These are phyloP conservation scores for Neomicropteryx cornuta DNA, from an alignment of 1,140 invertebrate species.

Conservation along the genomic window DNA sequence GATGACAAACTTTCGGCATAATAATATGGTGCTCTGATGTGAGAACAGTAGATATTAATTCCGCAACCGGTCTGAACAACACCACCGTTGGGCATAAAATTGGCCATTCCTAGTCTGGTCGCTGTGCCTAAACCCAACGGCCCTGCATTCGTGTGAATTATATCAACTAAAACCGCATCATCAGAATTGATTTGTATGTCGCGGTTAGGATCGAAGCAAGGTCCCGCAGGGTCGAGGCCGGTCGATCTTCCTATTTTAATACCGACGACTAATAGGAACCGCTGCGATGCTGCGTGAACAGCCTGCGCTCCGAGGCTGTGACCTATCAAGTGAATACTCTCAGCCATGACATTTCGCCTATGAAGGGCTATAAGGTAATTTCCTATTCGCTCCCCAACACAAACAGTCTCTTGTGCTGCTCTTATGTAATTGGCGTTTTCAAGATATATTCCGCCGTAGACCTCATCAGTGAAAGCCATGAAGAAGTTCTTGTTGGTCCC, in stretches of 20 bases:
- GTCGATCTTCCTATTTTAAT: conserved; percentile 25
- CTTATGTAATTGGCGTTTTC: no score
- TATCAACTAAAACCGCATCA: conserved; percentile 37
- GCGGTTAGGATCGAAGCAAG: conserved; percentile 27
- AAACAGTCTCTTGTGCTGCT: no score
- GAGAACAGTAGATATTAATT: no score
- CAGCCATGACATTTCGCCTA: conserved; percentile 21
- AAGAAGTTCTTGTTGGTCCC: no score
- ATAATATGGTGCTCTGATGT: no score
- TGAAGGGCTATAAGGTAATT: no score
- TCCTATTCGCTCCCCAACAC: no score
- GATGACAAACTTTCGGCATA: no score
- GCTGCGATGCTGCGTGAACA: conserved; percentile 24
- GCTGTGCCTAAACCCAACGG: conserved; percentile 54
- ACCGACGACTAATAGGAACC: conserved; percentile 23
- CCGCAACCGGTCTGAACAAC: conserved; percentile 52
- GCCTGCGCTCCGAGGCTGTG: conserved; percentile 28
- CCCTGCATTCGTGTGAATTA: conserved; percentile 57
- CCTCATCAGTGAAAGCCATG: no score
- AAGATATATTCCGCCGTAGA: no score
- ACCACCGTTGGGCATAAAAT: conserved; percentile 66
- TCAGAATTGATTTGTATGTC: conserved; percentile 22
- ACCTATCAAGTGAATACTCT: conserved; percentile 23
- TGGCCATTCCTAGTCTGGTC: conserved; percentile 50
- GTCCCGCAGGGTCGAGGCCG: conserved; percentile 27